Conservation (phyloP, 2,113 vertebrate species). For the Cariama cristata region DNA sequence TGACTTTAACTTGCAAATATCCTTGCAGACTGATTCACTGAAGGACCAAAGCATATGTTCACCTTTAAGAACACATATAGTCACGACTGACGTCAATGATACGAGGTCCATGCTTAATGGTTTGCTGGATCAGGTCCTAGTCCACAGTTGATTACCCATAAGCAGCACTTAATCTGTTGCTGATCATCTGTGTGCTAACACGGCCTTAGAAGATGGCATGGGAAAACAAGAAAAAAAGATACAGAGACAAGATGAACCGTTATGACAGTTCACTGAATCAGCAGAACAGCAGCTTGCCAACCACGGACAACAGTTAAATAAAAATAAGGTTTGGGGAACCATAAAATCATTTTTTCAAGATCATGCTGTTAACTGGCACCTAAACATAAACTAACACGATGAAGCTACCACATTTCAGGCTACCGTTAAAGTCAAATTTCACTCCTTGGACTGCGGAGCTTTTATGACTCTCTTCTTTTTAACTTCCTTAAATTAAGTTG, state of each 20-base stretch:
- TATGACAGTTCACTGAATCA: background rate
- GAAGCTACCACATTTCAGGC: background rate
- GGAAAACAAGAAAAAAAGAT: background rate
- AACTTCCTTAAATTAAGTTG: background rate
- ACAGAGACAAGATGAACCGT: background rate
- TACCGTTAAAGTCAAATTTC: background rate
- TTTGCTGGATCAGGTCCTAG: conserved; percentile 35
- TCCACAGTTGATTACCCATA: background rate
- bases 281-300: accelerated
- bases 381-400: background rate
- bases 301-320: background rate
- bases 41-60: background rate
- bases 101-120: background rate
- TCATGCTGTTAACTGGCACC: background rate
- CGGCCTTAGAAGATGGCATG: background rate
- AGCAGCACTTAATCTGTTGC: background rate
- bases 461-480: background rate
- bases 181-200: background rate
- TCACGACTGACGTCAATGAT: background rate
- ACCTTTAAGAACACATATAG: background rate
- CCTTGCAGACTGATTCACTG: background rate
- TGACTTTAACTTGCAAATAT: background rate
- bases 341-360: background rate
- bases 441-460: background rate
- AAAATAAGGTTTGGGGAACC: background rate